Evolutionary conservation across 2,113 vertebrate species (phyloP).

Genomic region (Poeciliopsis turrubarensis): DNA sequence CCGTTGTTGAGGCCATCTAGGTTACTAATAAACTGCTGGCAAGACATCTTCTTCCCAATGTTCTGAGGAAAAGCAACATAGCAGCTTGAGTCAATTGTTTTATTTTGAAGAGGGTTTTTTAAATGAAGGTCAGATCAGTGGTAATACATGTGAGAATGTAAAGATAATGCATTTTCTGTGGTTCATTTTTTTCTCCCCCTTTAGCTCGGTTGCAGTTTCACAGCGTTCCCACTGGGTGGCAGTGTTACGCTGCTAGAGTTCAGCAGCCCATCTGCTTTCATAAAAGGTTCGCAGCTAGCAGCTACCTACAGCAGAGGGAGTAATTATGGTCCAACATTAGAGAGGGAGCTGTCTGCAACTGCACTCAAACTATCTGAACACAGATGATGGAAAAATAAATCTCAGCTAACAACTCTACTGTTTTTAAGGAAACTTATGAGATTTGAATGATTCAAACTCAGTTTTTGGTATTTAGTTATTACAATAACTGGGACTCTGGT

Average conservation of each 20-base stretch:
- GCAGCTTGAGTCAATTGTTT: neutral
- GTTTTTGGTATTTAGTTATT: too few species aligned
- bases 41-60: slow-evolving; percentile 98
- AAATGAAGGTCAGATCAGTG: neutral
- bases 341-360: neutral
- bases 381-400: too few species aligned
- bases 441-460: too few species aligned
- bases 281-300: neutral
- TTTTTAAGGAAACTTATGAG: too few species aligned
- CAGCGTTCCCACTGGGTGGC: slow-evolving; percentile 55
- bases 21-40: slow-evolving; percentile 94
- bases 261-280: neutral
- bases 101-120: neutral
- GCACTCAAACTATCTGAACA: too few species aligned
- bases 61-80: slow-evolving; percentile 81
- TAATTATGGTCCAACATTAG: slow-evolving; percentile 3
- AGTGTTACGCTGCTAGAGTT: slow-evolving; percentile 24
- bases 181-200: too few species aligned
- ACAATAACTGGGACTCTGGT: too few species aligned
- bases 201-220: neutral
- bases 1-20: slow-evolving; percentile 93
- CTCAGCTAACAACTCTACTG: too few species aligned
- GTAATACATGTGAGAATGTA: neutral
- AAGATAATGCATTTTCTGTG: neutral
- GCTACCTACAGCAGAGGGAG: too few species aligned